Evolutionary conservation across 2,888 invertebrate species (phyloP).

Genomic region (Cerastis leucographa): DNA sequence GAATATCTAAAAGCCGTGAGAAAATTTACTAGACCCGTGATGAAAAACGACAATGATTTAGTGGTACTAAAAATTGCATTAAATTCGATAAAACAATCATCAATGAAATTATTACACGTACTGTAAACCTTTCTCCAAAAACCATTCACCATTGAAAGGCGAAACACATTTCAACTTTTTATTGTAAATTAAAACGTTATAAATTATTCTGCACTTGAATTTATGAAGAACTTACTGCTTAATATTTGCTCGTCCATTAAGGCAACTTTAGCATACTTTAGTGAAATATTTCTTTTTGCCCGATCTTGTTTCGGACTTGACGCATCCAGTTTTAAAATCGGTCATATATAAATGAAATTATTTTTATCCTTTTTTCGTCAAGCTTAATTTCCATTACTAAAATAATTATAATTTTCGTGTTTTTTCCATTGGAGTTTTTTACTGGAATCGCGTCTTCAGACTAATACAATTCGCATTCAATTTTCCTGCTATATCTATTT

Average conservation of each 20-base stretch:
- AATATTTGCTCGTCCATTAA: slow-evolving; percentile 70
- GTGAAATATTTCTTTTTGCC: slow-evolving; percentile 68
- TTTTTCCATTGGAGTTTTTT: slow-evolving; percentile 29
- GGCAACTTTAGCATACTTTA: slow-evolving; percentile 72
- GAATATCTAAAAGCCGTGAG: neutral
- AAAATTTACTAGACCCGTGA: neutral
- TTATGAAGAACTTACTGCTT: slow-evolving; percentile 72
- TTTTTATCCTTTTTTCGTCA: slow-evolving; percentile 1
- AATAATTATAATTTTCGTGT: slow-evolving; percentile 16
- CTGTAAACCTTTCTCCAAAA: slow-evolving; percentile 42
- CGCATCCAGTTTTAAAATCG: slow-evolving; percentile 59
- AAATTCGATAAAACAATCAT: slow-evolving; percentile 26
- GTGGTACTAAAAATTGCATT: neutral
- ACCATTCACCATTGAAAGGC: slow-evolving; percentile 58
- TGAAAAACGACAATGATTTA: slow-evolving; percentile 12
- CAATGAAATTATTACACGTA: slow-evolving; percentile 23
- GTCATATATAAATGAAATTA: slow-evolving; percentile 47
- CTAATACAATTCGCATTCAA: slow-evolving; percentile 33
- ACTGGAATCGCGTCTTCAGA: slow-evolving; percentile 3
- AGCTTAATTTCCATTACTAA: slow-evolving; percentile 10
- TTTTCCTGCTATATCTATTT: slow-evolving; percentile 39
- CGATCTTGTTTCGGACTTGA: slow-evolving; percentile 41
- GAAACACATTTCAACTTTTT: slow-evolving; percentile 70
- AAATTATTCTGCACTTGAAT: slow-evolving; percentile 78
- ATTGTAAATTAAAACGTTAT: slow-evolving; percentile 80